Evolutionary conservation across 2,113 vertebrate species (phyloP), one percentile per base, ranked within the genome.

Genomic region (Cyanoramphus novaezelandiae): DNA sequence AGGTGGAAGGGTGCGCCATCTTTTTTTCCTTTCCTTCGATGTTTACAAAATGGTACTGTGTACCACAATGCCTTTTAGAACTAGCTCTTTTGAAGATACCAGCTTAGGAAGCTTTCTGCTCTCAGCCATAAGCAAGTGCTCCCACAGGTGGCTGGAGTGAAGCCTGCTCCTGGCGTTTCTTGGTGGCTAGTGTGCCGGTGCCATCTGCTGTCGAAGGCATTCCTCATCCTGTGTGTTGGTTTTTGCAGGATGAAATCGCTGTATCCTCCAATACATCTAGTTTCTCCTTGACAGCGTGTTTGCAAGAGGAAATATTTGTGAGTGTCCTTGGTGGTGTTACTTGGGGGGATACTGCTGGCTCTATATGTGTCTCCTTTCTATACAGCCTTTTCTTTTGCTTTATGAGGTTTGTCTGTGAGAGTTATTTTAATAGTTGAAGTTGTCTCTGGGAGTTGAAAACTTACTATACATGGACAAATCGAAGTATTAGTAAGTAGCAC

Each of bases 121-220:
- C 5, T 7, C 8, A 24, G 43, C 11, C 0, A 0, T 59, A 20
- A 27, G 49, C 11, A 4, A 19, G 11, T 16, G 31, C 7, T 35
- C 33, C 57, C 15, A 24, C 24, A 59, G 57, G 57, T 47, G 37
- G 25, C 41, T 28, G 46, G 80, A 29, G 4, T 35, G 28, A 52
- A 70, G 20, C 52, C 44, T 64, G 52, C 37, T 41, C 27, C 35
- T 29, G n/a, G 1, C 2, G 0, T 27, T 63, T 75, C 29, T 8
- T 1, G 3, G 17, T 12, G 3, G 44, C 47, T 35, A 81, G 65
- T 65, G 39, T 64, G 43, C 49, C 55, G 64, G 53, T 91, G 86
- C 85, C 86, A 87, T 92, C 91, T 85, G 75, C 75, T 82, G 70
- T 82, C 44, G 35, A 90, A 76, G n/a, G 17, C n/a, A 71, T 82